Base-by-base conservation (phyloP, 1,140 invertebrate species). In the Dysdera silvatica region DNA sequence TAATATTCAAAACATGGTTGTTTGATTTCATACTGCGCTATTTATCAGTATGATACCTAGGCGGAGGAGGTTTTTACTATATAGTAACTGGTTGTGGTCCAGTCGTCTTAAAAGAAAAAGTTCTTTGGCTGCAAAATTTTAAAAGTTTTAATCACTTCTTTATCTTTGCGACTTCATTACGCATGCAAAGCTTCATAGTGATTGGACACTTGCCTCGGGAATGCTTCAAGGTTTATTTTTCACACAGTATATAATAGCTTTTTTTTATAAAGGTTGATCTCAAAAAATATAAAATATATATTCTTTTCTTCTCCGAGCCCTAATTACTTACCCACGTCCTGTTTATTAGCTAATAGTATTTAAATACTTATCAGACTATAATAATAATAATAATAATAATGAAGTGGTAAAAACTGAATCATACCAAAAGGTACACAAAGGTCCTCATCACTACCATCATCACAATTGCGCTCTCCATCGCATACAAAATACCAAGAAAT, bases 401-500 rank as follows among this genome's bases (percentile, higher is more conserved):
- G 20, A 45, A 40, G 35, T 18, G 20, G 8, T n/a, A 23, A 35
- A 40, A 40, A 20, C 14, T 40, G 37, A 67, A 54, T 35, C 65
- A 64, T 58, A 71, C 70, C 57, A 29, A 58, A 60, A 4, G 55
- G 64, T 23, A 55, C 57, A 47, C 71, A 72, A 16, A 64, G 47
- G 3, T 67, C 57, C 56, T 72, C 71, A 33, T 72, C 71, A 5
- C 67, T 67, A 7, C 72, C 73, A 61, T 76, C 76, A 3, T 65
- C 66, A 60, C 75, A 77, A 43, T 77, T 71, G 8, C 58, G 43
- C 24, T 65, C 56, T 8, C 74, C 71, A 52, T 77, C 75, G 53
- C 76, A 78, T 8, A 78, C 70, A 59, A 67, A 67, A 16, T 66
- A 67, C 45, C 69, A 59, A 16, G 69, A 62, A 26, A 71, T 68